Base-by-base conservation (phyloP, 2,888 invertebrate genomes). In the Automeris io region DNA sequence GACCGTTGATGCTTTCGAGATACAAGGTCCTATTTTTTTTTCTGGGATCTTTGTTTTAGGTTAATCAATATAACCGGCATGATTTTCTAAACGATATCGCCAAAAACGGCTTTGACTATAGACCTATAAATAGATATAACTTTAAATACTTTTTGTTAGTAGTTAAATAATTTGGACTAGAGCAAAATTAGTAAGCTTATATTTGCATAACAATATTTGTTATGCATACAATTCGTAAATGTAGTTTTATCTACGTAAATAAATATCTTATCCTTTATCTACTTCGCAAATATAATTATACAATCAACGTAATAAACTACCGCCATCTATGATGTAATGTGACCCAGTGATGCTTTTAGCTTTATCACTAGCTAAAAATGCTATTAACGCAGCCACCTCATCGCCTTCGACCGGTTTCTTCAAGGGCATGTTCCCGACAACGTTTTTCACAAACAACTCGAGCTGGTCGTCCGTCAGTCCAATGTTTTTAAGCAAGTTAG, bases 331-430 rank as follows among this genome's bases (percentile, higher is more conserved):
- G 3, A 69, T 51, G 21, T 65, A 76, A 37, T 59, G 63, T 24
- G 90, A 91, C 0, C 97, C 98, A 4, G 98, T 99, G 22, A 95
- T 94, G 70, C 94, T 97, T 55, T 94, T 94, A 0, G 96, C 91
- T 48, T 91, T 89, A 43, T 94, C 92, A 46, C 96, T 94, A 0
- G 97, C 97, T 37, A 99, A 85, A 73, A 95, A 98, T 5, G 92
- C 92, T 46, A 99, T 97, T 1, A 95, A 88, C 24, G 89, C 88
- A 0, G 98, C 96, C 0, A 97, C 95, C 77, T 98, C 97, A n/a
- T 90, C 89, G 0, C 90, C 89, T 45, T 91, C 87, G 6, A 97
- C 96, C 0, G 92, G 89, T 39, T 95, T 90, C 36, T 97, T 95
- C 41, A 99, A 70, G 0, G 98, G 95, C 79, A 96, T 97, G 0